Evolutionary conservation across 2,888 invertebrate genomes (phyloP).

Genomic region (Eupithecia inturbata): DNA sequence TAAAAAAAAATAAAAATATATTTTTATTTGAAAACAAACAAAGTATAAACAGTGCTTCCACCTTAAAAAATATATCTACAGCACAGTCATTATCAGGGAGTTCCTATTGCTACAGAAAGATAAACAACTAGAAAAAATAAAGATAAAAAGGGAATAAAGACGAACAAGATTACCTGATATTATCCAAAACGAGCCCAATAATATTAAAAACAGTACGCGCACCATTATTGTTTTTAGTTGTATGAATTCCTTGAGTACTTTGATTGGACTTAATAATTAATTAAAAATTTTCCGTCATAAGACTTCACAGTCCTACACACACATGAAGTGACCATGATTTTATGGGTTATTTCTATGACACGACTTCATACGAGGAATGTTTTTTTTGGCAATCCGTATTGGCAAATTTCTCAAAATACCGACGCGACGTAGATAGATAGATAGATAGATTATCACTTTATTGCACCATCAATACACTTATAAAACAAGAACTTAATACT

Average conservation of each 20-base stretch:
- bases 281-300: background rate
- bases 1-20: background rate
- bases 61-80: background rate
- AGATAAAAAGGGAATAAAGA: background rate
- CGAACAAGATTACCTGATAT: conserved; percentile 11
- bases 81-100: background rate
- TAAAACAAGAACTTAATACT: too few relatives aligned
- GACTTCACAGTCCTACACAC: too few relatives aligned
- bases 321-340: conserved; percentile 1
- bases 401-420: too few relatives aligned
- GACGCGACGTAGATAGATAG: too few relatives aligned
- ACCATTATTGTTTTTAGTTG: conserved; percentile 12
- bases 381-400: background rate
- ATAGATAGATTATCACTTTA: too few relatives aligned
- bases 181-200: conserved; percentile 7
- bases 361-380: background rate
- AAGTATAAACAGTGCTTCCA: background rate
- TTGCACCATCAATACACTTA: too few relatives aligned
- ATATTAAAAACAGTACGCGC: conserved; percentile 18
- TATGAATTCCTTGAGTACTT: background rate
- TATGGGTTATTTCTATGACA: background rate
- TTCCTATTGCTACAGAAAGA: background rate
- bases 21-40: background rate
- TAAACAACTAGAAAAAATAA: background rate
- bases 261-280: background rate